A percentile compares a stretch with the other conserved stretches of the same genome.
phyloP scores from a whole-genome alignment of 2,797 vertebrate genomes.

The Austrolebias charrua region DNA sequence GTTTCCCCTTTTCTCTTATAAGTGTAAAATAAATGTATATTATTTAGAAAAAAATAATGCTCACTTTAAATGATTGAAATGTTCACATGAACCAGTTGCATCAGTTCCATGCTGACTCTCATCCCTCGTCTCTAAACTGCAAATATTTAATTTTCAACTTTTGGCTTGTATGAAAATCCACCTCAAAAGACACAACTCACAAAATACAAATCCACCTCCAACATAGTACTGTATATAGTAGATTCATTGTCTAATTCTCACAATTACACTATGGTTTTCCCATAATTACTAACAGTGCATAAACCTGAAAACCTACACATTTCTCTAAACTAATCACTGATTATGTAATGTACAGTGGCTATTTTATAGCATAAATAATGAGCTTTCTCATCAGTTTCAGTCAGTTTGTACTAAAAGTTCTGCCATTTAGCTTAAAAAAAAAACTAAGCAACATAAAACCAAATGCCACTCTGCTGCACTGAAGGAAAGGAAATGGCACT shows the following conservation, averaged over 20 bases:
- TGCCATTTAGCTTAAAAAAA: conserved; percentile 45
- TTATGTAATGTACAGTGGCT: conserved; percentile 7
- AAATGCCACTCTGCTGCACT: conserved; percentile 37
- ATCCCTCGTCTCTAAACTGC: too few relatives aligned
- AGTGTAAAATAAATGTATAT: too few relatives aligned
- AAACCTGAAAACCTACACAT: not conserved
- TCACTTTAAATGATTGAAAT: too few relatives aligned
- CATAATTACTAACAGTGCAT: too few relatives aligned
- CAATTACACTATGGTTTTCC: not conserved
- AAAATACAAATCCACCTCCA: too few relatives aligned
- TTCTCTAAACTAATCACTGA: conserved; percentile 4
- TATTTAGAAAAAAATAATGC: too few relatives aligned
- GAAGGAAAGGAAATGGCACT: conserved; percentile 40
- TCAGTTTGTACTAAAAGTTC: conserved; percentile 35
- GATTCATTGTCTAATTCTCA: not conserved
- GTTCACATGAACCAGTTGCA: not conserved
- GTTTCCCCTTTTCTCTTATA: too few relatives aligned
- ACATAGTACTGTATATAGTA: too few relatives aligned
- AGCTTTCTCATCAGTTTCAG: conserved; percentile 24
- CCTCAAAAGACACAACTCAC: too few relatives aligned
- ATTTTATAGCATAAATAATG: conserved; percentile 43
- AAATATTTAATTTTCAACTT: not conserved
- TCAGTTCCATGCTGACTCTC: not conserved
- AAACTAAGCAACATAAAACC: conserved; percentile 28
- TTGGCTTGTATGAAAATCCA: too few relatives aligned